A percentile compares a stretch with the other conserved stretches of the same genome.
phyloP scores from a whole-genome alignment of 1,140 invertebrate genomes.

The Caenorhabditis inopinata region DNA sequence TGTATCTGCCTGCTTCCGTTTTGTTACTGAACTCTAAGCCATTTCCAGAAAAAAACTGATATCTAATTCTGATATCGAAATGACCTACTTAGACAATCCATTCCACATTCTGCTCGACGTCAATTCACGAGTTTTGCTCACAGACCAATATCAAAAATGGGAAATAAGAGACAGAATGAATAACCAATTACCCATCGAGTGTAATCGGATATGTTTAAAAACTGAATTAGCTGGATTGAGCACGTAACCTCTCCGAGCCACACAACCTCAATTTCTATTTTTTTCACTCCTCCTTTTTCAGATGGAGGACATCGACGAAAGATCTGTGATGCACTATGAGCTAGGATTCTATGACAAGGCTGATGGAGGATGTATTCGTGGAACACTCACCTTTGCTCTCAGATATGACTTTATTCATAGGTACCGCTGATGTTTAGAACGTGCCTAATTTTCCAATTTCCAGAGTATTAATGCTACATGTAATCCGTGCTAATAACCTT shows the following conservation, averaged over 20 bases:
- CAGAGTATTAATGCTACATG: conserved; percentile 61
- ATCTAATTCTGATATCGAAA: no score
- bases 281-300: neutral
- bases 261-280: neutral
- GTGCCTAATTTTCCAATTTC: no score
- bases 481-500: conserved; percentile 59
- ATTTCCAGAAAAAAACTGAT: no score
- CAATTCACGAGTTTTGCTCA: no score
- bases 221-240: neutral
- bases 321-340: conserved; percentile 50
- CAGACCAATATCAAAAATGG: neutral
- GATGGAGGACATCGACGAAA: conserved; percentile 46
- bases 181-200: no score
- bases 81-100: no score
- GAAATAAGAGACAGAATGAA: no score
- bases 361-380: conserved; percentile 55
- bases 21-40: no score
- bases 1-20: no score
- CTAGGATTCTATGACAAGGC: conserved; percentile 57
- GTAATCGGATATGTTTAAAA: no score
- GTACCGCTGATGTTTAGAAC: neutral
- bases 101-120: no score
- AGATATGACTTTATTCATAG: conserved; percentile 65
- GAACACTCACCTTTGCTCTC: conserved; percentile 60
- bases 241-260: neutral